phyloP scores from a whole-genome alignment of 2,888 invertebrate species.

The Nephrocerus scutellatus region DNA sequence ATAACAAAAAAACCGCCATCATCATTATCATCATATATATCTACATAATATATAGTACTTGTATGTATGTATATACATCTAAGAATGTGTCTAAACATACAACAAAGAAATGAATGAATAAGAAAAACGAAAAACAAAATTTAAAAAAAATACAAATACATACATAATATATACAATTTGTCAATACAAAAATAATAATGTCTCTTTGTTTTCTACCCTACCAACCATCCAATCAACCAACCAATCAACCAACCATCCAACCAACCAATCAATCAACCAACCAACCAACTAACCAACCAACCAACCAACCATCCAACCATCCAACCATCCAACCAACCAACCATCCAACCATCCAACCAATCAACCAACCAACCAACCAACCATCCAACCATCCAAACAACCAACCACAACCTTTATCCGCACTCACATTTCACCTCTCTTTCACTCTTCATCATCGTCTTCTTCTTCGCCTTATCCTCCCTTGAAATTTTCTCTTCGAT shows the following conservation, averaged over 20 bases:
- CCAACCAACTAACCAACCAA: slow-evolving; percentile 1
- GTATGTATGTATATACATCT: too few species aligned
- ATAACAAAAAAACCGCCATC: too few species aligned
- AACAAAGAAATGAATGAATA: not conserved
- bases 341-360: not conserved
- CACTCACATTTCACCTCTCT: too few species aligned
- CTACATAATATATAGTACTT: too few species aligned
- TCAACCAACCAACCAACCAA: not conserved
- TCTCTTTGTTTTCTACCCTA: too few species aligned
- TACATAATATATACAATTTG: too few species aligned
- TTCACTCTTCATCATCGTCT: not conserved
- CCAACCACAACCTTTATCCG: not conserved
- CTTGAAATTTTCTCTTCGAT: slow-evolving; percentile 16
- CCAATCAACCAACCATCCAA: not conserved
- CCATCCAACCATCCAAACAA: not conserved
- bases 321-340: not conserved
- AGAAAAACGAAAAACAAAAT: too few species aligned
- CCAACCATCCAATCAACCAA: not conserved
- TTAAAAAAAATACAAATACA: too few species aligned
- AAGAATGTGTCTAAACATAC: not conserved
- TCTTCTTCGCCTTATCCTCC: slow-evolving; percentile 12
- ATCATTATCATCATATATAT: too few species aligned
- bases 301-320: not conserved
- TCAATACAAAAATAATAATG: too few species aligned
- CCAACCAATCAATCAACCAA: not conserved